Base-by-base conservation (phyloP, 2,888 invertebrate genomes). In the Himalopsyche tibetana region DNA sequence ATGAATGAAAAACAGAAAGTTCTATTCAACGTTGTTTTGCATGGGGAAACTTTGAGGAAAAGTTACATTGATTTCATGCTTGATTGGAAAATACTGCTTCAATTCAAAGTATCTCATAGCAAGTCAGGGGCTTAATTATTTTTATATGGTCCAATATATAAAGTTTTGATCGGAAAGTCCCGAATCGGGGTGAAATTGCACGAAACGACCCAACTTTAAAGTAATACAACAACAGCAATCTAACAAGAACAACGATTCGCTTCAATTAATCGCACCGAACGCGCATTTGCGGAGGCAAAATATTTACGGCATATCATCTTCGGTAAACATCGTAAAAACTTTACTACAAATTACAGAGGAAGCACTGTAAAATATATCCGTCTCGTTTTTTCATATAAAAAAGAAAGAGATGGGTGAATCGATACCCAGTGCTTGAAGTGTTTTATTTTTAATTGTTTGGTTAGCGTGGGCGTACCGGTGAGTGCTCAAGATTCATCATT, bases 201-300 rank as follows among this genome's bases (percentile, higher is more conserved):
- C 55, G 40, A 63, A 82, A 80, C 17, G 84, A 79, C 55, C 42
- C 12, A 85, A 85, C 82, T 82, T 82, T 82, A 51, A 79, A 80
- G 80, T 80, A 81, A 45, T 82, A 63, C 82, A 85, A 85, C 85
- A 85, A 85, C 85, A 85, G 42, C 85, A 56, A 81, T 85, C 80
- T 63, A 85, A 85, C 81, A 85, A 85, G 85, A 85, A 85, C 40
- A 85, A 19, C 82, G 81, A 85, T 85, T 85, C 82, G 36, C 55
- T 63, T 55, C 82, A 56, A 82, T 82, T 82, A 82, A 84, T 80
- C 55, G 84, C 80, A 81, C 56, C 81, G 63, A 56, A 80, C 81
- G 85, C 80, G 38, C 80, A 80, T 84, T 84, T 80, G 51, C 42
- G 84, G 84, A 40, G 80, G 80, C 55, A 55, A 40, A 80, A 84